Percentiles rank a stretch among this genome's conserved stretches.
These are phyloP conservation scores for Chionodraco myersi DNA, from an alignment of 2,113 vertebrate genomes.

Conservation along the genomic window DNA sequence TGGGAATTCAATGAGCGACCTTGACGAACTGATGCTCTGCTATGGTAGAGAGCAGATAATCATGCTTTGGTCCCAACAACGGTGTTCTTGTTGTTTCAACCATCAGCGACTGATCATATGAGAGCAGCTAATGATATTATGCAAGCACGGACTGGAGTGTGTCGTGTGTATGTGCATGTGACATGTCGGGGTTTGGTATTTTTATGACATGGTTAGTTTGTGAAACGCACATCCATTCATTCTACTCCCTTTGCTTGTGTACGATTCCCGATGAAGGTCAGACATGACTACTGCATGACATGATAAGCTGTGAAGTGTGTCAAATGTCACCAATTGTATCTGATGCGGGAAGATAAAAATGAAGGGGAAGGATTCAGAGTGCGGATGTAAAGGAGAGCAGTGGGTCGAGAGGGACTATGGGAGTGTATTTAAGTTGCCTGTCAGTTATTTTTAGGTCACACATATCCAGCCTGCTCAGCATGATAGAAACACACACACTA, in stretches of 20 bases:
- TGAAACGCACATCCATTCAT: neutral
- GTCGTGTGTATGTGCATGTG: constrained; percentile 19
- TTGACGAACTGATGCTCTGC: neutral
- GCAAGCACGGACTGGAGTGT: neutral
- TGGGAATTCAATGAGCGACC: neutral
- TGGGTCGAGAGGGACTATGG: neutral
- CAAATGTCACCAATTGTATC: constrained; percentile 15
- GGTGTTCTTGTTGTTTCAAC: constrained; percentile 45
- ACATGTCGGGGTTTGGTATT: neutral
- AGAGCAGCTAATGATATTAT: constrained; percentile 58
- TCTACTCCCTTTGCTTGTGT: neutral
- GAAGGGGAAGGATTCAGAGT: neutral
- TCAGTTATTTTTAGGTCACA: constrained; percentile 69
- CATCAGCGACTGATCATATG: constrained; percentile 68
- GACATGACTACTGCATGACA: neutral
- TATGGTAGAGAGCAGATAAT: neutral
- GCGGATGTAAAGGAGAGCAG: neutral
- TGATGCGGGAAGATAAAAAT: neutral
- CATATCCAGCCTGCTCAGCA: constrained; percentile 57
- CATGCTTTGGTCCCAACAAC: constrained; percentile 44
- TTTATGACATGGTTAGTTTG: neutral
- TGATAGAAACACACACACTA: constrained; percentile 42
- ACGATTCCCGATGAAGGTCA: neutral
- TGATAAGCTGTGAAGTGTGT: neutral
- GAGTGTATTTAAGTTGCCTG: constrained; percentile 38